A percentile compares a stretch with the other conserved stretches of the same genome.
These are phyloP conservation scores for Barbus barbus DNA, from an alignment of 2,113 vertebrate species.

Conservation along the genomic window DNA sequence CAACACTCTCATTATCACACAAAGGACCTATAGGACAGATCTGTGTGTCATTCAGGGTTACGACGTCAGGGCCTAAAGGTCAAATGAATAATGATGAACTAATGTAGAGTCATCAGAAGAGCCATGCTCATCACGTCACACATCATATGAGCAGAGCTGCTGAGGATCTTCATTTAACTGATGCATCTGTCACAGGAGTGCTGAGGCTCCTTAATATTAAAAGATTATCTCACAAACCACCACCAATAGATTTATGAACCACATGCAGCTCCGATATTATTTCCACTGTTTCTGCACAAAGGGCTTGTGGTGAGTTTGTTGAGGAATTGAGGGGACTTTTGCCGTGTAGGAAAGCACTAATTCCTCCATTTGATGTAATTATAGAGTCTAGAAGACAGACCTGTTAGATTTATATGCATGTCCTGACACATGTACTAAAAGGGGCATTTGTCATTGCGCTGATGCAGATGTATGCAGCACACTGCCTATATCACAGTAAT, in stretches of 20 bases:
- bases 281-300: constrained; percentile 40
- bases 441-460: constrained; percentile 59
- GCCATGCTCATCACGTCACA: not conserved
- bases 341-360: constrained; percentile 71
- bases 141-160: not conserved
- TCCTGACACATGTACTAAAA: constrained; percentile 54
- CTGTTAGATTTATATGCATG: constrained; percentile 68
- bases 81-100: not conserved
- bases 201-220: constrained; percentile 26
- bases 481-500: constrained; percentile 58
- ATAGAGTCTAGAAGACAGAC: constrained; percentile 61
- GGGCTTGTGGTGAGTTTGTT: not conserved
- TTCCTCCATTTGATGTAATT: constrained; percentile 77
- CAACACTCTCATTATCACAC: not conserved
- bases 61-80: not conserved
- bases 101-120: not conserved
- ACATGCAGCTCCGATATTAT: constrained; percentile 20
- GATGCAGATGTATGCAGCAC: constrained; percentile 62
- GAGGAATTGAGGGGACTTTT: constrained; percentile 61
- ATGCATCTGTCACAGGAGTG: constrained; percentile 16
- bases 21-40: not conserved
- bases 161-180: constrained; percentile 6
- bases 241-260: constrained; percentile 53
- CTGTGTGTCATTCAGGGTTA: not conserved
- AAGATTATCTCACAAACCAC: constrained; percentile 41